A percentile compares a stretch with the other conserved stretches of the same genome.
These are phyloP conservation scores for Tolmerus cingulatus DNA, from an alignment of 2,888 invertebrate species.

Conservation along the genomic window DNA sequence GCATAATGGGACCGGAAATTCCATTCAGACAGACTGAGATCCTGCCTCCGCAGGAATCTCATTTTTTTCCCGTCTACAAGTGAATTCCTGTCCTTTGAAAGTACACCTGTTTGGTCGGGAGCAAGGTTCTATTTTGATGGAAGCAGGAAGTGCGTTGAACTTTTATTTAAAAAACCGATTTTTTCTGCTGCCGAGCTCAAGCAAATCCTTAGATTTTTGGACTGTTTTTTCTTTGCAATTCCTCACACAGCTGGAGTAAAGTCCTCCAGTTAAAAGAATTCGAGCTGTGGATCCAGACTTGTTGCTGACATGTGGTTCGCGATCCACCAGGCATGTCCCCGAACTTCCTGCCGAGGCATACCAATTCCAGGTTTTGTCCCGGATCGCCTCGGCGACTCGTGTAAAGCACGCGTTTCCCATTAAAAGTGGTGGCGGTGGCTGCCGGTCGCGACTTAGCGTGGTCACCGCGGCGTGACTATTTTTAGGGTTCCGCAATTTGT, in stretches of 20 bases:
- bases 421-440: not conserved
- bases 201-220: not conserved
- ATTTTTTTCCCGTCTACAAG: not conserved
- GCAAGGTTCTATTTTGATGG: slow-evolving; percentile 4
- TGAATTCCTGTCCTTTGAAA: slow-evolving; percentile 31
- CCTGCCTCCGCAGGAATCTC: not conserved
- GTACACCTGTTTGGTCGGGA: slow-evolving; percentile 38
- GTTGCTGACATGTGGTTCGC: not conserved
- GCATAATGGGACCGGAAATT: slow-evolving; percentile 41
- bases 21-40: not conserved
- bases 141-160: slow-evolving; percentile 34
- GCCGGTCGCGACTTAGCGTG: not conserved
- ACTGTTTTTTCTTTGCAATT: not conserved
- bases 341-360: not conserved
- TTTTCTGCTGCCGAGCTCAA: not conserved
- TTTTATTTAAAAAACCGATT: not conserved
- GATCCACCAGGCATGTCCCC: not conserved
- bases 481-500: not conserved
- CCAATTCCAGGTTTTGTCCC: not conserved
- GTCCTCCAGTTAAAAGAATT: not conserved
- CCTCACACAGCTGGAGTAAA: not conserved
- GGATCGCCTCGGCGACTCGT: slow-evolving; percentile 14
- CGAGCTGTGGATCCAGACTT: not conserved
- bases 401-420: slow-evolving; percentile 31
- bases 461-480: slow-evolving; percentile 23